phyloP scores from a whole-genome alignment of 2,888 invertebrate genomes.

The Halocaridina rubra region DNA sequence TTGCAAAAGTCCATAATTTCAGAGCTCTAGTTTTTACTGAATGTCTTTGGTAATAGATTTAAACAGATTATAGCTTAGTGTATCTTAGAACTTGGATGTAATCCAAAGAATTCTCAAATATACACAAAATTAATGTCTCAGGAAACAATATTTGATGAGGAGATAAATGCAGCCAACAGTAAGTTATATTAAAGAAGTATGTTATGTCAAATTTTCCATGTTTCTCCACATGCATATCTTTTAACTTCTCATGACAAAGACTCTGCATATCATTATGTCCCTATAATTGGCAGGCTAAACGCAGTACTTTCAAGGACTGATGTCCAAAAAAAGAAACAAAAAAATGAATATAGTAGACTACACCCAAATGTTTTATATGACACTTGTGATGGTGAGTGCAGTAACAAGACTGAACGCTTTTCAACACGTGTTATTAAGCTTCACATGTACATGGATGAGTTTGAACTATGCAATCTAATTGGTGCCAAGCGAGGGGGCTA shows the following conservation, averaged over 20 bases:
- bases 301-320: neutral
- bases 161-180: neutral
- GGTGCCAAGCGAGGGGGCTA: neutral
- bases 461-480: slow-evolving; percentile 7
- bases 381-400: slow-evolving; percentile 5
- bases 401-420: neutral
- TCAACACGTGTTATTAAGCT: neutral
- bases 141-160: neutral
- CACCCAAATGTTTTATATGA: neutral
- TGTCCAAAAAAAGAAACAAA: neutral
- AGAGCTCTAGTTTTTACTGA: neutral
- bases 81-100: neutral
- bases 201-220: neutral
- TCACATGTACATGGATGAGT: neutral
- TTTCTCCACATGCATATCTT: neutral
- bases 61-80: neutral
- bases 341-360: neutral
- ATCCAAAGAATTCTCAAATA: neutral
- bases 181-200: neutral
- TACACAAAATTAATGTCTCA: neutral
- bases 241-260: neutral
- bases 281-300: neutral
- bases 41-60: neutral
- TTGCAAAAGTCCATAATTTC: neutral
- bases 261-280: neutral